Evolutionary conservation across 2,797 vertebrate genomes (phyloP).

Genomic region (Aratinga solstitialis): DNA sequence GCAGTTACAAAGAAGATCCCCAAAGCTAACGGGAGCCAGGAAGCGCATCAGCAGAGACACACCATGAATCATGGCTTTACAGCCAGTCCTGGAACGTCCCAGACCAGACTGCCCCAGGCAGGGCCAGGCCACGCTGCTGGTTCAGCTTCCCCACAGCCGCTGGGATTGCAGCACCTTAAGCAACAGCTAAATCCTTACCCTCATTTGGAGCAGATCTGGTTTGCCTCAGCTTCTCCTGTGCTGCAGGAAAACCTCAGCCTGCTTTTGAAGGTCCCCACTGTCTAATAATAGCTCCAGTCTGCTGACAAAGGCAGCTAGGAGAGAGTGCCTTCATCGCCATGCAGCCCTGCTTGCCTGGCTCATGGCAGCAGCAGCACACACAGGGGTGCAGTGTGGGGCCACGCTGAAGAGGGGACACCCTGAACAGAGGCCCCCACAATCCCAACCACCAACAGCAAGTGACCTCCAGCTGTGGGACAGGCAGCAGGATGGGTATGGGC

Average conservation of each 20-base stretch:
- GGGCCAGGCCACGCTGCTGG: neutral
- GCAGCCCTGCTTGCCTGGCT: neutral
- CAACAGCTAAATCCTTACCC: neutral
- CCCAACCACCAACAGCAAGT: fast-evolving
- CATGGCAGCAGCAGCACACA: neutral
- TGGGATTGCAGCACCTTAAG: neutral
- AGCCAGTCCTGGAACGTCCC: fast-evolving
- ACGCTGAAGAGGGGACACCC: neutral
- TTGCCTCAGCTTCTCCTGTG: neutral
- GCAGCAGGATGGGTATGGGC: neutral
- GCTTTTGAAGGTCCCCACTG: neutral
- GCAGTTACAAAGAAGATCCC: neutral
- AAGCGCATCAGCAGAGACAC: fast-evolving
- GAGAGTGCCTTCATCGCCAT: neutral
- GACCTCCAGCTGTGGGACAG: fast-evolving
- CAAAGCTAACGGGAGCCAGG: neutral
- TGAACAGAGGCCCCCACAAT: neutral
- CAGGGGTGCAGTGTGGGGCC: fast-evolving
- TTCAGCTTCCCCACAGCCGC: fast-evolving
- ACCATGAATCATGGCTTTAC: neutral
- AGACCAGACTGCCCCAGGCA: neutral
- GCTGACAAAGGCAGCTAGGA: neutral
- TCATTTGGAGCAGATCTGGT: neutral
- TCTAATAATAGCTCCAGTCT: neutral
- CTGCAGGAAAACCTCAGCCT: neutral